phyloP scores from a whole-genome alignment of 2,797 vertebrate genomes.

The Gymnoscopelus microlampas region DNA sequence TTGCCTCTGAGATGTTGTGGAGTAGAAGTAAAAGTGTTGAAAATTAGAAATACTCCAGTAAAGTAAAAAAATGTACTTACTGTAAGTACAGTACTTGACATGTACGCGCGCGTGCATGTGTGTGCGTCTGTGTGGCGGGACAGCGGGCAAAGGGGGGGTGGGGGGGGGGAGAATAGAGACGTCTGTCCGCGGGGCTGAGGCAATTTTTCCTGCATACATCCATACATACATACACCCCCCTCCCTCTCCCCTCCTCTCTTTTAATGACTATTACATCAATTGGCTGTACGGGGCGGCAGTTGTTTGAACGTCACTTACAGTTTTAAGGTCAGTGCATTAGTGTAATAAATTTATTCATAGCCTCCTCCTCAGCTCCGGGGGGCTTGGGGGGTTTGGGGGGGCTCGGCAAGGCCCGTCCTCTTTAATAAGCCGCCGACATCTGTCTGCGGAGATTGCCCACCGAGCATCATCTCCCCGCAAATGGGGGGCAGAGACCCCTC shows the following conservation, averaged over 20 bases:
- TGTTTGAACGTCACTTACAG: conserved; percentile 69
- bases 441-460: conserved; percentile 69
- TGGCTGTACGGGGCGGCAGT: conserved; percentile 42
- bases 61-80: too few relatives aligned
- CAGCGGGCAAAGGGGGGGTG: conserved; percentile 17
- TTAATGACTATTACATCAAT: conserved; percentile 60
- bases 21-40: too few relatives aligned
- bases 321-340: conserved; percentile 77
- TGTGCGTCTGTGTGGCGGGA: too few relatives aligned
- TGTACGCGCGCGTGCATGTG: too few relatives aligned
- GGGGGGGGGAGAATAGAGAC: conserved; percentile 39
- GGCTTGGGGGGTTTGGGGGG: conserved; percentile 8
- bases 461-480: conserved; percentile 58
- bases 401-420: conserved; percentile 28
- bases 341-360: conserved; percentile 80
- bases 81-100: too few relatives aligned
- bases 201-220: conserved; percentile 32
- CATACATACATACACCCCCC: too few relatives aligned
- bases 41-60: too few relatives aligned
- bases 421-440: conserved; percentile 77
- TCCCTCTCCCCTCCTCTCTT: background rate
- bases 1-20: too few relatives aligned
- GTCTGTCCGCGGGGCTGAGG: background rate
- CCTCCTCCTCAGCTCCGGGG: conserved; percentile 46
- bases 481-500: conserved; percentile 58